Conservation (phyloP, 2,888 invertebrate genomes). For the Balanococcus diminutus region DNA sequence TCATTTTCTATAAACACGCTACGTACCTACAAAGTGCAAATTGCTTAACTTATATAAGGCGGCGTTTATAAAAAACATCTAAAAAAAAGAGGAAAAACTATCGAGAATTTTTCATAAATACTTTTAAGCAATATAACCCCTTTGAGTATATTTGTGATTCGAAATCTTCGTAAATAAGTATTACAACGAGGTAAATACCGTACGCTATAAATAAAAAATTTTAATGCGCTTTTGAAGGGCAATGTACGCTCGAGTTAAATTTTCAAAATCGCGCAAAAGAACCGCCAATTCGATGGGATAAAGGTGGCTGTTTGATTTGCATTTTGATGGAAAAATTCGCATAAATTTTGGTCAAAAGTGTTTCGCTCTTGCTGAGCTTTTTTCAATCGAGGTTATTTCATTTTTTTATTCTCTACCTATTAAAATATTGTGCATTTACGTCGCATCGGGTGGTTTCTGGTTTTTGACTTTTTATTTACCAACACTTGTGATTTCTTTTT, state of each 20-base stretch:
- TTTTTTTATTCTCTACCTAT: too few species aligned
- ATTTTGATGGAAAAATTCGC: conserved; percentile 12
- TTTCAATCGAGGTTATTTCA: neutral
- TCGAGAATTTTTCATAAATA: conserved; percentile 36
- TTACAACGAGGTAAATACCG: neutral
- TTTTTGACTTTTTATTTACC: too few species aligned
- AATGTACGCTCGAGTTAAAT: neutral
- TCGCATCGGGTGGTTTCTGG: too few species aligned
- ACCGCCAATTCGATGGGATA: neutral
- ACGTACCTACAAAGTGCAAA: conserved; percentile 32
- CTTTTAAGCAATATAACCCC: neutral
- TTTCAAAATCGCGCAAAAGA: neutral
- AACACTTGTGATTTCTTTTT: too few species aligned
- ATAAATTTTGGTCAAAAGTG: neutral
- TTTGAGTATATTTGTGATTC: conserved; percentile 28
- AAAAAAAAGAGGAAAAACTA: neutral
- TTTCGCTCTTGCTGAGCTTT: neutral
- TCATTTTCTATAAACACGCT: conserved; percentile 51
- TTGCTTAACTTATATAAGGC: conserved; percentile 33
- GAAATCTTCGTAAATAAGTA: conserved; percentile 8
- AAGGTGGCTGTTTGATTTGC: neutral
- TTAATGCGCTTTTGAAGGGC: neutral
- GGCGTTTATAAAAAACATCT: conserved; percentile 25
- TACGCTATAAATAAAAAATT: neutral
- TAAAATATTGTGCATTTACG: too few species aligned